Evolutionary conservation across 2,888 invertebrate genomes (phyloP).

Genomic region (Boloria selene): DNA sequence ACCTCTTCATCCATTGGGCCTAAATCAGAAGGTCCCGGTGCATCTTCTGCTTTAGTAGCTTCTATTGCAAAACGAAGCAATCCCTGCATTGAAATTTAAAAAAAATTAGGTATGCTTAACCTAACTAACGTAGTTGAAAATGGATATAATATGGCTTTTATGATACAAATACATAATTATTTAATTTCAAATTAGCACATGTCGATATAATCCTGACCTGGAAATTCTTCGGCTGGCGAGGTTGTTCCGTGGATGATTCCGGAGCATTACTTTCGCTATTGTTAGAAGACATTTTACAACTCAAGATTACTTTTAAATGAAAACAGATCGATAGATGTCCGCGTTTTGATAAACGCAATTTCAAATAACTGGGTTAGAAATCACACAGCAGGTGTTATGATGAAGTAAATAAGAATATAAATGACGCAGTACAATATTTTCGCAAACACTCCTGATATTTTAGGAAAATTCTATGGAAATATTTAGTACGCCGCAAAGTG

Average conservation of each 20-base stretch:
- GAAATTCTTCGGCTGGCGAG: conserved; percentile 65
- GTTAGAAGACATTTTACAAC: conserved; percentile 57
- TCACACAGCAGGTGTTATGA: not conserved
- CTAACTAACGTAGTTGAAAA: too few relatives aligned
- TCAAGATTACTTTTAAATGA: too few relatives aligned
- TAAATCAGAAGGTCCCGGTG: conserved; percentile 70
- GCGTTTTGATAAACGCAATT: conserved; percentile 9
- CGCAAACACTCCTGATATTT: not conserved
- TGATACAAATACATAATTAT: conserved; percentile 38
- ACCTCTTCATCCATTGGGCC: conserved; percentile 86
- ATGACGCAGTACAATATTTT: not conserved
- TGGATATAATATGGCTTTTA: not conserved
- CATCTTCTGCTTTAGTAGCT: conserved; percentile 83
- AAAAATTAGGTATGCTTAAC: too few relatives aligned
- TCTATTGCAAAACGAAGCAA: conserved; percentile 87
- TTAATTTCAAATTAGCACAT: conserved; percentile 1
- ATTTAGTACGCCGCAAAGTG: not conserved
- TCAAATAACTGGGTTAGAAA: conserved; percentile 1
- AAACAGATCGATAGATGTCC: not conserved
- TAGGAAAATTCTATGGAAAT: not conserved
- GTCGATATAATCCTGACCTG: conserved; percentile 50
- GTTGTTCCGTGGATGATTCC: conserved; percentile 50
- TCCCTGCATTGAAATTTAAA: conserved; percentile 70
- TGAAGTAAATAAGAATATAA: not conserved
- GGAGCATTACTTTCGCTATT: conserved; percentile 50